Base-by-base conservation (phyloP, 1,140 invertebrate genomes). In the Cyrtorhinus lividipennis region DNA sequence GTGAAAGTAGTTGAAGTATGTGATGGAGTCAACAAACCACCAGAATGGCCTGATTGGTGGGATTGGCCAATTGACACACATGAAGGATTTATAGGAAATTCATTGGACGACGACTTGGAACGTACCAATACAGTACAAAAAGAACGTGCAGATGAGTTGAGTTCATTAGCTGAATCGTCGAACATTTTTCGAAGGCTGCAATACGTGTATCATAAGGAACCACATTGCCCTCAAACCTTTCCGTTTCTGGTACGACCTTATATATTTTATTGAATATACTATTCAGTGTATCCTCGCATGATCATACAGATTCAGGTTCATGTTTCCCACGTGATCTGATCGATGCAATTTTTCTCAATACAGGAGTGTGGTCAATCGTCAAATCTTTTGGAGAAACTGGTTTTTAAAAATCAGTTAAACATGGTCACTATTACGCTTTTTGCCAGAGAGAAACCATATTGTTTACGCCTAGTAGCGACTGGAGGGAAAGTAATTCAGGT, bases 381-480 rank as follows among this genome's bases (percentile, higher is more conserved):
- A 67, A 83, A 90, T 74, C 78, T 92, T 66, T 77, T 95, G 72
- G 86, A 90, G 69, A 86, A 89, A 73, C 76, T 95, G 68, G 84
- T 94, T 68, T 81, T 83, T 71, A 80, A 83, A 71, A 90, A 94
- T 72, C 83, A 84, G 72, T 78, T 94, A 59, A 91, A 92, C 72
- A 92, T 88, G 67, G 77, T 95, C 70, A 86, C 94, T 68, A 79
- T 95, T 64, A 95, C 92, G 77, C 77, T 95, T 67, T 92, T 93
- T 79, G 85, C 89, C 64, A 88, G 85, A 45, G 90, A 92, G 75
- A 91, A 92, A 76, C 91, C 91, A 69, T 94, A 92, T 76, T 90
- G 89, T 67, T 76, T 95, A 72, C 48, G 61, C 10, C 70, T 72
- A 64, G 62, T 27, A 5, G 8, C 56, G n/a, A 22, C 18, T 27